Conservation (phyloP, 2,113 vertebrate species). For the Albula goreensis region DNA sequence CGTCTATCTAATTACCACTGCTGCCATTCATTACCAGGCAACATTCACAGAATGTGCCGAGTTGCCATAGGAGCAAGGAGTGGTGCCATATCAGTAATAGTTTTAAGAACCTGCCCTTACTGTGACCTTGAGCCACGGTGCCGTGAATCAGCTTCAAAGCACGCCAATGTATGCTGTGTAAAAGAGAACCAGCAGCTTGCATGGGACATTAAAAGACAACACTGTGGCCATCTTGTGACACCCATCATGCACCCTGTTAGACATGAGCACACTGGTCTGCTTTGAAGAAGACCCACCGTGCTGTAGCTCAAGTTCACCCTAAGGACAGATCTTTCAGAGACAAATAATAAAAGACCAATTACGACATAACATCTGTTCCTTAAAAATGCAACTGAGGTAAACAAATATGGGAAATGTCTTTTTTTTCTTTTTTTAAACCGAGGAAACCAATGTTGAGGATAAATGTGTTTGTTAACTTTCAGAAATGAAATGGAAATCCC, state of each 20-base stretch:
- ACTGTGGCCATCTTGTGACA: background rate
- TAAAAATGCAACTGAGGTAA: background rate
- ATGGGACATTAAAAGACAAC: background rate
- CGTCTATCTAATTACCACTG: constrained; percentile 50
- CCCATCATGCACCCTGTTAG: background rate
- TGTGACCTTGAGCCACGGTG: background rate
- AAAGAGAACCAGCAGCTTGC: background rate
- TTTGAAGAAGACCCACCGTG: background rate
- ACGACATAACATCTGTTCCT: background rate
- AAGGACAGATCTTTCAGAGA: background rate
- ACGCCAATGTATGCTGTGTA: background rate
- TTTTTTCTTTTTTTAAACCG: background rate
- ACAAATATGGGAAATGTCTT: background rate
- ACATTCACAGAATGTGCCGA: constrained; percentile 48
- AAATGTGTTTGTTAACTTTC: no score
- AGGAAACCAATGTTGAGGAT: background rate
- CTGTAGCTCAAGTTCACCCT: background rate
- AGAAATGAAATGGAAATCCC: background rate
- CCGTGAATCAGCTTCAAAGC: background rate
- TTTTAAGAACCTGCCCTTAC: background rate
- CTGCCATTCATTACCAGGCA: constrained; percentile 49
- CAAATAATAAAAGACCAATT: background rate
- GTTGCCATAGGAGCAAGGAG: constrained; percentile 45
- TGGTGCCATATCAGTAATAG: background rate
- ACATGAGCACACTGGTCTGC: background rate